These are phyloP conservation scores for Wasmannia auropunctata DNA, from an alignment of 1,140 invertebrate species.

Conservation along the genomic window DNA sequence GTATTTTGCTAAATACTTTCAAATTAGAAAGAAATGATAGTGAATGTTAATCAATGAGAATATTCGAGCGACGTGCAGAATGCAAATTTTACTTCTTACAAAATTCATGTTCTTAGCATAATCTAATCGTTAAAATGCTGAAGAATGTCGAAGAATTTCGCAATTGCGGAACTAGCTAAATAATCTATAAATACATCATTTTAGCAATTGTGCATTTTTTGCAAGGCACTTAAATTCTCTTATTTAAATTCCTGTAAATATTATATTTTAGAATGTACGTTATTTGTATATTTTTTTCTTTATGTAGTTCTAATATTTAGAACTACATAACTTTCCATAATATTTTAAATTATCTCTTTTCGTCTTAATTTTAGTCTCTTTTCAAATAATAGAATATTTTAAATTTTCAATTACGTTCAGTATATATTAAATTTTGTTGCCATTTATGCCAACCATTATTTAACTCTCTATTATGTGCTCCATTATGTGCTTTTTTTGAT, in stretches of 20 bases:
- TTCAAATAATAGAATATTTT: not conserved
- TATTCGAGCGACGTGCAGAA: not conserved
- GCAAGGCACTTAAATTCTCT: not conserved
- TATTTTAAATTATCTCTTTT: not conserved
- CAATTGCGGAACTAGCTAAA: not conserved
- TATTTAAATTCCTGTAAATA: not conserved
- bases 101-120: constrained; percentile 3
- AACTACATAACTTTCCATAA: too few species aligned
- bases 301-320: not conserved
- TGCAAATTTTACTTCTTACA: constrained; percentile 8
- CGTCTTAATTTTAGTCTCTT: not conserved
- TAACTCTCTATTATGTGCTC: not conserved
- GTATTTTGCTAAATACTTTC: not conserved
- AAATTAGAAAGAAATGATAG: not conserved
- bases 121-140: not conserved
- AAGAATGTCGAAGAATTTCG: too few species aligned
- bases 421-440: not conserved
- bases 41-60: not conserved
- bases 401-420: not conserved
- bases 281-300: not conserved
- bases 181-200: not conserved
- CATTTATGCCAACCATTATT: not conserved
- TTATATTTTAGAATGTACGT: not conserved
- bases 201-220: not conserved
- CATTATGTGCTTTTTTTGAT: not conserved